Conservation (phyloP, 2,113 vertebrate species). For the Percina caprodes region DNA sequence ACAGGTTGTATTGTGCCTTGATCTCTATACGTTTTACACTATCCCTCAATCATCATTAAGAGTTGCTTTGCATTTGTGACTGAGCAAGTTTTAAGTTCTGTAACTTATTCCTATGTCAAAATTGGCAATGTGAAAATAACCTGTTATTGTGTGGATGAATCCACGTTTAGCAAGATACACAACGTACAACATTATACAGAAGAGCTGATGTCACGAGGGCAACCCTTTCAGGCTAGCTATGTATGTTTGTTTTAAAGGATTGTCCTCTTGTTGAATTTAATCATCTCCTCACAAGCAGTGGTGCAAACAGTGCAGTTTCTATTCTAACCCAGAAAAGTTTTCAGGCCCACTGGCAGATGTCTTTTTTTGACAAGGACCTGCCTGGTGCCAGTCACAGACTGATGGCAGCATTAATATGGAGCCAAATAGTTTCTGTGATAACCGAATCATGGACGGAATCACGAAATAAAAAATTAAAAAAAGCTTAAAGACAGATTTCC, state of each 20-base stretch:
- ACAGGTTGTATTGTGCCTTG: neutral
- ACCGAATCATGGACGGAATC: too few relatives aligned
- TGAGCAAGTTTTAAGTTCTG: neutral
- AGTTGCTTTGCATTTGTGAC: neutral
- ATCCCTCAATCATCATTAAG: neutral
- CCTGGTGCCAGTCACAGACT: too few relatives aligned
- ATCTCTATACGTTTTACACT: neutral
- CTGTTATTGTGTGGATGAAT: slow-evolving; percentile 1
- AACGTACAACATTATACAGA: neutral
- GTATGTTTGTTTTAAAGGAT: slow-evolving; percentile 2
- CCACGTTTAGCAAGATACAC: neutral
- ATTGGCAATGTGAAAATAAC: neutral
- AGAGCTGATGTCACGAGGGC: neutral
- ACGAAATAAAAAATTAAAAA: too few relatives aligned
- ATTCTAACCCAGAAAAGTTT: neutral
- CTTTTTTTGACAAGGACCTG: too few relatives aligned
- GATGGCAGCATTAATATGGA: too few relatives aligned
- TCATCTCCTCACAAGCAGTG: neutral
- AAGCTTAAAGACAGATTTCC: too few relatives aligned
- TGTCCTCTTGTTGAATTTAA: neutral
- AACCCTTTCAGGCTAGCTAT: neutral
- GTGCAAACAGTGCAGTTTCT: neutral
- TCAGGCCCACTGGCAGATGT: too few relatives aligned
- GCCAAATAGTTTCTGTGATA: too few relatives aligned
- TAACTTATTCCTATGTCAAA: neutral